Base-by-base conservation (phyloP, 1,140 invertebrate genomes). In the Geopemphigus sp. region DNA sequence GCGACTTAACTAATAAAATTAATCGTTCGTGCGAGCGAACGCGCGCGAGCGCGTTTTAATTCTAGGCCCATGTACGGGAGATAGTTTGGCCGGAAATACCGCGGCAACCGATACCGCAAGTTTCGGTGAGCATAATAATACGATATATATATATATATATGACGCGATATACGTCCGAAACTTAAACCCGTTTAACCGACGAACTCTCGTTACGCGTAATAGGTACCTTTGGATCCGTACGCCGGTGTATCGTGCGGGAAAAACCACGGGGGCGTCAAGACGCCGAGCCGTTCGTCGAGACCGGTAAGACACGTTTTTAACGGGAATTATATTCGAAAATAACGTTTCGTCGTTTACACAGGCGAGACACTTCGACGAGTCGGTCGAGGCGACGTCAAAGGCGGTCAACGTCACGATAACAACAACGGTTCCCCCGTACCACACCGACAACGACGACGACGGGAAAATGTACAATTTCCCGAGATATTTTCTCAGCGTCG, bases 71-170 rank as follows among this genome's bases (percentile, higher is more conserved):
- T 1, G 14, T 12, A 12, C 47, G 57, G 57, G 73, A 78, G 14
- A 78, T 78, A 19, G 10, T 26, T 5, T 78, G 73, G 73, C 73
- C 73, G 11, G 73, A 78, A 59, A 78, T 78, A 61, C 73, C 73
- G 5, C 56, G 26, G 47, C 29, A 26, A 5, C n/a, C 54, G 4
- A n/a, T 78, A 24, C 73, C 73, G 22, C 73, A 78, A 78, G 73
- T 45, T 15, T 78, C 61, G 73, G 73, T 78, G 26, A 53, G 15
- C 8, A 24, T 1, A n/a, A n/a, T n/a, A n/a, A n/a, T n/a, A n/a
- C n/a, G n/a, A n/a, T n/a, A n/a, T n/a, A n/a, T n/a, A n/a, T n/a
- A n/a, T n/a, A n/a, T n/a, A n/a, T n/a, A n/a, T n/a, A n/a, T n/a
- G n/a, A n/a, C n/a, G n/a, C n/a, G n/a, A n/a, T n/a, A n/a, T n/a